phyloP scores from a whole-genome alignment of 2,888 invertebrate species.

The Drosophila picticornis region DNA sequence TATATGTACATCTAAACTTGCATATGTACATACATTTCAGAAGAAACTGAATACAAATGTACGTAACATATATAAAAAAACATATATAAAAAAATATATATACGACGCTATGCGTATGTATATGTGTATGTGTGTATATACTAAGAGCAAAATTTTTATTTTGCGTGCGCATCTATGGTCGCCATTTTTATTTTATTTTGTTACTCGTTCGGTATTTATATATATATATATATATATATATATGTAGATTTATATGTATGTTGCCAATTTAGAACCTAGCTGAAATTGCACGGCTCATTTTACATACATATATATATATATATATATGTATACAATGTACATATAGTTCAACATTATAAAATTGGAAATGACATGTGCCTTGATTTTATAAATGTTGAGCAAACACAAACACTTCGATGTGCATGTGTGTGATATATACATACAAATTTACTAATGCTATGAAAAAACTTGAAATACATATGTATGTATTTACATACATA shows the following conservation, averaged over 20 bases:
- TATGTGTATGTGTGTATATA: conserved; percentile 20
- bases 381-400: conserved; percentile 43
- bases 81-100: background rate
- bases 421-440: conserved; percentile 13
- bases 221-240: background rate
- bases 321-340: background rate
- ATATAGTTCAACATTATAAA: conserved; percentile 40
- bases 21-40: conserved; percentile 11
- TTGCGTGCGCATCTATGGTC: conserved; percentile 76
- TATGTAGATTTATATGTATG: conserved; percentile 6
- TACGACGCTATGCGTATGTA: conserved; percentile 20
- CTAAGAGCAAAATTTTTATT: conserved; percentile 57
- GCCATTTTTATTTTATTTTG: conserved; percentile 70
- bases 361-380: conserved; percentile 62
- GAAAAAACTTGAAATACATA: conserved; percentile 15
- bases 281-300: conserved; percentile 36
- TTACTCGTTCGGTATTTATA: conserved; percentile 33
- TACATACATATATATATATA: conserved; percentile 7
- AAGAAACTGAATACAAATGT: conserved; percentile 18
- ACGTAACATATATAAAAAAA: no score
- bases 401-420: conserved; percentile 21
- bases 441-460: conserved; percentile 13
- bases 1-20: conserved; percentile 3
- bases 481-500: conserved; percentile 37
- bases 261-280: conserved; percentile 41